These are phyloP conservation scores for Athalia rosae DNA, from an alignment of 2,888 invertebrate genomes.

Conservation along the genomic window DNA sequence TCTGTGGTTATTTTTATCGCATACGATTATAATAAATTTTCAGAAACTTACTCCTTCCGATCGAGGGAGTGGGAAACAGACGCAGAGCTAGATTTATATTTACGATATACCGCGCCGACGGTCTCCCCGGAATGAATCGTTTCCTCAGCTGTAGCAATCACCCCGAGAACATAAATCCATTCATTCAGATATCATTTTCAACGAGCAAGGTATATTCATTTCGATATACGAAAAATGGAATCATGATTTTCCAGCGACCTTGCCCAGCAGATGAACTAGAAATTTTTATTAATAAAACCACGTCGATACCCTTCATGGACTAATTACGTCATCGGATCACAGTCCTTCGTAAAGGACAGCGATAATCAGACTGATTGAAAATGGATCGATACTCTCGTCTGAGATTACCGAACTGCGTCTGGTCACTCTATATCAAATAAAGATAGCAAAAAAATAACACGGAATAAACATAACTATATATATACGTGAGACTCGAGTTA, in stretches of 20 bases:
- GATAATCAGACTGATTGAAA: too few relatives aligned
- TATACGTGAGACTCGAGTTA: not conserved
- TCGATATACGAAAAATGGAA: not conserved
- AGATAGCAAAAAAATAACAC: too few relatives aligned
- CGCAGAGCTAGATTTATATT: slow-evolving; percentile 76
- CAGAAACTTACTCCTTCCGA: slow-evolving; percentile 82
- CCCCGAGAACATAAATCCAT: slow-evolving; percentile 70
- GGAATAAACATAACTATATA: too few relatives aligned
- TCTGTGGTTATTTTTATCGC: not conserved
- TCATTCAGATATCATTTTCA: slow-evolving; percentile 79
- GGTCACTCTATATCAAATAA: too few relatives aligned
- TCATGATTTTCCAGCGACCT: not conserved
- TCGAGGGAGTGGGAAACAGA: slow-evolving; percentile 75
- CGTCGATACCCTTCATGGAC: too few relatives aligned
- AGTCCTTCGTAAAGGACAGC: too few relatives aligned
- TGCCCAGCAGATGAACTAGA: not conserved
- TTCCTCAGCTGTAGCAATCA: slow-evolving; percentile 58
- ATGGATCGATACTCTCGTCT: slow-evolving; percentile 8
- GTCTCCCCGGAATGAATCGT: slow-evolving; percentile 70
- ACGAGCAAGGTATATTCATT: slow-evolving; percentile 76
- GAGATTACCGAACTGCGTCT: not conserved
- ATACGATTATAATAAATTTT: slow-evolving; percentile 50
- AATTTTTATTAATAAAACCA: too few relatives aligned
- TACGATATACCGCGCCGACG: slow-evolving; percentile 76
- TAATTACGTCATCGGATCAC: too few relatives aligned